These are phyloP conservation scores for Odobenus rosmarus DNA, from an alignment of 2,113 vertebrate genomes.

Conservation along the genomic window DNA sequence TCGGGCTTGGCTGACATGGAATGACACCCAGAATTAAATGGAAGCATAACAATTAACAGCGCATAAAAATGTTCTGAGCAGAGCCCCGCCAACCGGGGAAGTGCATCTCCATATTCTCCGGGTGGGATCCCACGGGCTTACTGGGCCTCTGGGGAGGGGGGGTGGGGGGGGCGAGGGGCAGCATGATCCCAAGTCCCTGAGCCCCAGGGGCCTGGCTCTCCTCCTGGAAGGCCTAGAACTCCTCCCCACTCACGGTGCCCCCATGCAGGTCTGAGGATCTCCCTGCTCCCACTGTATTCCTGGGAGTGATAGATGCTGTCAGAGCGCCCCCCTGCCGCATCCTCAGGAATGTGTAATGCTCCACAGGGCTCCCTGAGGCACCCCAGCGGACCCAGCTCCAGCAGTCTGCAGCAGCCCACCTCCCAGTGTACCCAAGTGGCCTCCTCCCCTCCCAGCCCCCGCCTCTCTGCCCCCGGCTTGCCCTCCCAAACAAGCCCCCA, in stretches of 20 bases:
- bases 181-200: neutral
- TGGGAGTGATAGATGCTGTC: neutral
- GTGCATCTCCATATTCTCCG: rapidly evolving
- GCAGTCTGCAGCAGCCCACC: neutral
- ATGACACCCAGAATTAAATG: conserved; percentile 76
- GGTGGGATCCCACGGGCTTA: neutral
- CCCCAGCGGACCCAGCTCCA: neutral
- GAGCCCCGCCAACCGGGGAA: neutral
- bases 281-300: neutral
- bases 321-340: neutral
- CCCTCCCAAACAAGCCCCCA: neutral
- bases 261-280: rapidly evolving
- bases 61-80: conserved; percentile 52
- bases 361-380: neutral
- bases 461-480: neutral
- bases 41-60: conserved; percentile 75
- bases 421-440: neutral
- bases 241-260: neutral
- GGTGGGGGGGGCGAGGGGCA: rapidly evolving
- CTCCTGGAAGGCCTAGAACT: neutral
- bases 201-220: rapidly evolving
- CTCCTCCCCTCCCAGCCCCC: no score
- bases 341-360: neutral
- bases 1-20: conserved; percentile 68
- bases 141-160: neutral